Evolutionary conservation across 2,113 vertebrate species (phyloP).

Genomic region (Grallaria varia): DNA sequence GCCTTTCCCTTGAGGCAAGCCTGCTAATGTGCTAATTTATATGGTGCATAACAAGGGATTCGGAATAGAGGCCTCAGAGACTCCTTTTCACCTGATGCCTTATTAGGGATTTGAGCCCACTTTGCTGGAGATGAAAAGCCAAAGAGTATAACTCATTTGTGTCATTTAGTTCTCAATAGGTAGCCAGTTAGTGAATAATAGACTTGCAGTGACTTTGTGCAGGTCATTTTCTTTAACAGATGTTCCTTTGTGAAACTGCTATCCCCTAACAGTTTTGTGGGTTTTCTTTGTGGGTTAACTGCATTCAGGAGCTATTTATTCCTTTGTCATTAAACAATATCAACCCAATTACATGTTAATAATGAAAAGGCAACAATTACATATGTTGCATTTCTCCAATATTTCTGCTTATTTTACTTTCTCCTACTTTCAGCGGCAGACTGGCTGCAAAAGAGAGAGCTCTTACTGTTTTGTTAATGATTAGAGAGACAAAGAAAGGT

Average conservation of each 20-base stretch:
- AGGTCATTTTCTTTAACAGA: conserved; percentile 50
- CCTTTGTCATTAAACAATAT: neutral
- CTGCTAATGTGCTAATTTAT: conserved; percentile 38
- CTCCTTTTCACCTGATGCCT: conserved; percentile 35
- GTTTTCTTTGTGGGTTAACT: neutral
- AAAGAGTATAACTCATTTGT: neutral
- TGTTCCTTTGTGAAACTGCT: conserved; percentile 22
- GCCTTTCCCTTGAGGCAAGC: neutral
- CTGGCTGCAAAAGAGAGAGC: neutral
- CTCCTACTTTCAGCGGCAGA: neutral
- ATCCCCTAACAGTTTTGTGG: neutral
- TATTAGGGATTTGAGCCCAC: conserved; percentile 18
- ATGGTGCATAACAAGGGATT: conserved; percentile 1
- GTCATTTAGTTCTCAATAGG: conserved; percentile 36
- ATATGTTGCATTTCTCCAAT: neutral
- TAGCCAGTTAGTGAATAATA: conserved; percentile 35
- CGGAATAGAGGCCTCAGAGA: neutral
- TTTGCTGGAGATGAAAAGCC: conserved; percentile 22
- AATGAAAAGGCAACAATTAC: neutral
- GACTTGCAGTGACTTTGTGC: conserved; percentile 16
- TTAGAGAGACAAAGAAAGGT: neutral
- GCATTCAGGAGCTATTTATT: neutral
- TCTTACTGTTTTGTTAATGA: neutral
- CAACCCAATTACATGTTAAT: neutral
- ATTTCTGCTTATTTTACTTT: neutral